Conservation (phyloP, 2,797 vertebrate species). For the Enteromius anoplus region DNA sequence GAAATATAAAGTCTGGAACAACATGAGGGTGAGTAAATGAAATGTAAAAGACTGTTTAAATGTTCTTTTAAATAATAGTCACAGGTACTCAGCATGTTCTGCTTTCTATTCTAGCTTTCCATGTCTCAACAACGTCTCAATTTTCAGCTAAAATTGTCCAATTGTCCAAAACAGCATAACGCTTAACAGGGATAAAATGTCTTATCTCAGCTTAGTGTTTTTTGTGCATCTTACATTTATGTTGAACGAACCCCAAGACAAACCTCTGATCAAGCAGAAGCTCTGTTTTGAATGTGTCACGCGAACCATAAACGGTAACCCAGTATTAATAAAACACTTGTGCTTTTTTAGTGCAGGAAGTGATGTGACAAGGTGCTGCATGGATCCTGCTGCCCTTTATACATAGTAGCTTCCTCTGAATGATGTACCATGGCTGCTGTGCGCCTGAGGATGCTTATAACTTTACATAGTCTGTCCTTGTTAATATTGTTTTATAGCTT, state of each 20-base stretch:
- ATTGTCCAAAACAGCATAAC: slow-evolving; percentile 34
- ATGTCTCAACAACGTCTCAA: slow-evolving; percentile 30
- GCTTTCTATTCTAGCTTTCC: background rate
- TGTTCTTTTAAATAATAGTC: background rate
- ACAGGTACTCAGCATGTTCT: slow-evolving; percentile 24
- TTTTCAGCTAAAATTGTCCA: background rate
- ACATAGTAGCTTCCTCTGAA: slow-evolving; percentile 47
- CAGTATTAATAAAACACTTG: slow-evolving; percentile 39
- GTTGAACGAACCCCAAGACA: slow-evolving; percentile 69
- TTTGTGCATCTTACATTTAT: slow-evolving; percentile 41
- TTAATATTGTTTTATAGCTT: slow-evolving; percentile 39
- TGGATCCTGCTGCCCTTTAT: slow-evolving; percentile 52
- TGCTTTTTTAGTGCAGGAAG: slow-evolving; percentile 73
- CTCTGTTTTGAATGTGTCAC: slow-evolving; percentile 52
- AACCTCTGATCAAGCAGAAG: slow-evolving; percentile 37
- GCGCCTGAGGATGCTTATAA: slow-evolving; percentile 59
- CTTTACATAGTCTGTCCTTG: slow-evolving; percentile 53
- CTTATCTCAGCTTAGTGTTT: slow-evolving; percentile 40
- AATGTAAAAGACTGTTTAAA: background rate
- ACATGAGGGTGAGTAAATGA: background rate
- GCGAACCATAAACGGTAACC: slow-evolving; percentile 7
- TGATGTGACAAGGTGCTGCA: slow-evolving; percentile 46
- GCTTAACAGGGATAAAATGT: slow-evolving; percentile 38
- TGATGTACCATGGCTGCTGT: slow-evolving; percentile 28
- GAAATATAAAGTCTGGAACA: background rate